phyloP scores from a whole-genome alignment of 2,888 invertebrate species.

The Nycteola revayana region DNA sequence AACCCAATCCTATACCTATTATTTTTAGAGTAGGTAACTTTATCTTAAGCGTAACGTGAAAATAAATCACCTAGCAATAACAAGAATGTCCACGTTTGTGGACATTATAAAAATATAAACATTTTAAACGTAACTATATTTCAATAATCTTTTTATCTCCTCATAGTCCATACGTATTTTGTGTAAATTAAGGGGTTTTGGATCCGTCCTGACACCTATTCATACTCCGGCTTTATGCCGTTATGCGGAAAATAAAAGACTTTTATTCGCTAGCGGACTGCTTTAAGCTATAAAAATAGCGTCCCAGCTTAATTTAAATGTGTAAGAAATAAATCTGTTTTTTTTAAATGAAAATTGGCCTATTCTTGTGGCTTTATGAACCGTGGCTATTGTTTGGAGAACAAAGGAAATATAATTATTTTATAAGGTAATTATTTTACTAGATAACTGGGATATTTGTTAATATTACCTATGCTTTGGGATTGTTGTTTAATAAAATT shows the following conservation, averaged over 20 bases:
- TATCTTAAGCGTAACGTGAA: no score
- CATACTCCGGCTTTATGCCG: slow-evolving; percentile 20
- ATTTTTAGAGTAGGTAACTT: no score
- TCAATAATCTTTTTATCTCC: slow-evolving; percentile 7
- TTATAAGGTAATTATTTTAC: no score
- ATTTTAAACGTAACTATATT: no score
- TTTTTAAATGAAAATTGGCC: slow-evolving; percentile 19
- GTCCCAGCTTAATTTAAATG: slow-evolving; percentile 29
- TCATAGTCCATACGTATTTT: slow-evolving; percentile 12
- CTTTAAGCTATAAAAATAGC: slow-evolving; percentile 35
- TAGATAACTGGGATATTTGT: no score
- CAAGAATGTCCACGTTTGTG: no score
- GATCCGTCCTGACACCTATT: slow-evolving; percentile 14
- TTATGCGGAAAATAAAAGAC: slow-evolving; percentile 26
- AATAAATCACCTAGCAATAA: no score
- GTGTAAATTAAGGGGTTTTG: slow-evolving; percentile 15
- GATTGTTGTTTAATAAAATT: no score
- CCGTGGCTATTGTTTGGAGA: slow-evolving; percentile 14
- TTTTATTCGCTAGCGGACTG: slow-evolving; percentile 21
- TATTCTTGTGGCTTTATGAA: slow-evolving; percentile 19
- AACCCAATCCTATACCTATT: no score
- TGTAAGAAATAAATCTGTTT: slow-evolving; percentile 32
- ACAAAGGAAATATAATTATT: slow-evolving; percentile 16
- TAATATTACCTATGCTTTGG: no score
- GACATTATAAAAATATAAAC: no score